phyloP scores from a whole-genome alignment of 2,888 invertebrate genomes.

The Altica lythri region DNA sequence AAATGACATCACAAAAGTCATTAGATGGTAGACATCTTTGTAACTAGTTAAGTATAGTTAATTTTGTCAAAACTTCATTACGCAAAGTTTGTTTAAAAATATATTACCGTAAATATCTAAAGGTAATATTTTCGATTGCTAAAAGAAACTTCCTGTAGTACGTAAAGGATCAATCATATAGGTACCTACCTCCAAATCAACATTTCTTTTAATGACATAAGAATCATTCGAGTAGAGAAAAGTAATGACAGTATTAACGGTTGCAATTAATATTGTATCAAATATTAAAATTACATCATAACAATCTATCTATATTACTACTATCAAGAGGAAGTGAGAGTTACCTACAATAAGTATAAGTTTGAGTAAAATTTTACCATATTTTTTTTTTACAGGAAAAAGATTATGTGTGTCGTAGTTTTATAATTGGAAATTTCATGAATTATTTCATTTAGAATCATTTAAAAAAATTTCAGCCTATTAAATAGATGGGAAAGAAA shows the following conservation, averaged over 20 bases:
- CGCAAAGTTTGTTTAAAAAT: no score
- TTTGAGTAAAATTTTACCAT: no score
- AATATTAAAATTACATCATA: slow-evolving; percentile 14
- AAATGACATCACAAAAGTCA: no score
- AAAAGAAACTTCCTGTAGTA: neutral
- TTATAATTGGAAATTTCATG: no score
- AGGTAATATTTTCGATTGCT: no score
- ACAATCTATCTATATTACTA: neutral
- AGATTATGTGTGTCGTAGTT: no score
- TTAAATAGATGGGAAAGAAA: no score
- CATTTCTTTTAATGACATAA: slow-evolving; percentile 5
- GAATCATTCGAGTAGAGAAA: slow-evolving; percentile 6
- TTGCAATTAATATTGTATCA: slow-evolving; percentile 4
- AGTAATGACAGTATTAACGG: slow-evolving; percentile 11
- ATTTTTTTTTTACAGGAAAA: slow-evolving; percentile 5
- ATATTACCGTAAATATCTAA: no score
- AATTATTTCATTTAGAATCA: no score
- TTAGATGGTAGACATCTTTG: neutral
- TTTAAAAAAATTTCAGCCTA: no score
- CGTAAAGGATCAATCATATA: neutral
- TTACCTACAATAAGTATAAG: neutral
- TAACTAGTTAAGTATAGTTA: neutral
- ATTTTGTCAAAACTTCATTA: neutral
- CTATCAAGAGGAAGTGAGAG: slow-evolving; percentile 2
- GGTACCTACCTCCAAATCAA: neutral